Evolutionary conservation across 1,140 invertebrate genomes (phyloP), one percentile per base, ranked within the genome.

Genomic region (Platyura marginata): DNA sequence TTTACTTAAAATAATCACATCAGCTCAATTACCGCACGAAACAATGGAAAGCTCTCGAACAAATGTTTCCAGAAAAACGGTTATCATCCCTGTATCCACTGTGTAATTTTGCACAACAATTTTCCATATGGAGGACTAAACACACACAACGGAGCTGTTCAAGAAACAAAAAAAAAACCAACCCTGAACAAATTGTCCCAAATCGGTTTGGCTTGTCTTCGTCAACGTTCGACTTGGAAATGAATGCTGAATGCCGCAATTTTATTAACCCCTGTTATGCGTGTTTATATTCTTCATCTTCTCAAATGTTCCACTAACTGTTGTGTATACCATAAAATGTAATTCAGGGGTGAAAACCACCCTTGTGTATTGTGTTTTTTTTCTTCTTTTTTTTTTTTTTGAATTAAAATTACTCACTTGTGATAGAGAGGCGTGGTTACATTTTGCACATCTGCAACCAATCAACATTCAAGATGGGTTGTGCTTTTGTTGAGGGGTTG

Each of bases 231-330:
- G 11, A 40, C 39, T 40, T 40, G 8, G 13, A 40, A 40, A 40
- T 22, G 39, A 19, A 13, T 40, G 10, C 39, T 40, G 39, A 40
- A 22, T 22, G 13, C 39, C 18, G 20, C 39, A 40, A 40, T 40
- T 8, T 40, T 11, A 40, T 40, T 40, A 40, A 40, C 39, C 39
- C 39, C 39, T 22, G 39, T 11, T 29, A 29, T 29, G 25, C 25
- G 25, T 29, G 25, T 29, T 29, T 29, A n/a, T n/a, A 29, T 29
- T 29, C 25, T 29, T 29, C 25, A 13, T 29, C 25, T 29, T 29
- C 13, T 29, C 25, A 29, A 29, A 29, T 29, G 25, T 29, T 29
- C 6, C 13, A 29, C 25, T 13, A 29, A 29, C 25, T 29, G 6
- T 29, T 13, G 25, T 29, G 25, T 29, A 29, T 29, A 29, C 25